A percentile compares a stretch with the other conserved stretches of the same genome.
phyloP scores from a whole-genome alignment of 2,797 vertebrate genomes.

The Gila robusta region DNA sequence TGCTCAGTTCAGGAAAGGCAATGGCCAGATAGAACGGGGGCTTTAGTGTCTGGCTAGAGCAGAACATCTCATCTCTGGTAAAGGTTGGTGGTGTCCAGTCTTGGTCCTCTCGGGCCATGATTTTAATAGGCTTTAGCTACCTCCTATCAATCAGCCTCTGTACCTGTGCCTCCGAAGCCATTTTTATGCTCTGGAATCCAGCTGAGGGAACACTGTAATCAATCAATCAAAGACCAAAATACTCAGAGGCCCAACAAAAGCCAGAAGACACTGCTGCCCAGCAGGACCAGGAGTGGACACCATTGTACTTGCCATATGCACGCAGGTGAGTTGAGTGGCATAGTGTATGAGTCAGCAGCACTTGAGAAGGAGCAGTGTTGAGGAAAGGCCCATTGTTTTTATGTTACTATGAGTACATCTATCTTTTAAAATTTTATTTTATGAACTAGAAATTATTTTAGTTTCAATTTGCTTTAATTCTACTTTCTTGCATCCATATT shows the following conservation, averaged over 20 bases:
- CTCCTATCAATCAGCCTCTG: conserved; percentile 52
- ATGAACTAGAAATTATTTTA: neutral
- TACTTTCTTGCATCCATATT: neutral
- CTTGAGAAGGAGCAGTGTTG: conserved; percentile 45
- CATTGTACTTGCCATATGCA: conserved; percentile 63
- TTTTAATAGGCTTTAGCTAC: conserved; percentile 62
- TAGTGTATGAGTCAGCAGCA: conserved; percentile 47
- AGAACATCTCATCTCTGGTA: conserved; percentile 53
- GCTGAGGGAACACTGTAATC: conserved; percentile 54
- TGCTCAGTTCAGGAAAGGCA: conserved; percentile 49
- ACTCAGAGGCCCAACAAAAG: conserved; percentile 61
- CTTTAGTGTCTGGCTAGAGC: conserved; percentile 54
- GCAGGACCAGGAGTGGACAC: conserved; percentile 68
- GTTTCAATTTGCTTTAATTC: neutral
- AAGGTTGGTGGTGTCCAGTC: conserved; percentile 66
- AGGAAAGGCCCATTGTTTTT: conserved; percentile 46
- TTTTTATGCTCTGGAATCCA: conserved; percentile 57
- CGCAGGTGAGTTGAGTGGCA: conserved; percentile 63
- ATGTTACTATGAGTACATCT: conserved; percentile 10
- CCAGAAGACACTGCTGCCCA: conserved; percentile 60
- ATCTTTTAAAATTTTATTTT: neutral
- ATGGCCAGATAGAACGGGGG: conserved; percentile 49
- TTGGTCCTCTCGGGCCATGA: conserved; percentile 63
- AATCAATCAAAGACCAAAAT: conserved; percentile 55
- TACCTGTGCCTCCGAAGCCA: conserved; percentile 55